Evolutionary conservation across 2,888 invertebrate genomes (phyloP).

Genomic region (Pachycephus smyrnensis): DNA sequence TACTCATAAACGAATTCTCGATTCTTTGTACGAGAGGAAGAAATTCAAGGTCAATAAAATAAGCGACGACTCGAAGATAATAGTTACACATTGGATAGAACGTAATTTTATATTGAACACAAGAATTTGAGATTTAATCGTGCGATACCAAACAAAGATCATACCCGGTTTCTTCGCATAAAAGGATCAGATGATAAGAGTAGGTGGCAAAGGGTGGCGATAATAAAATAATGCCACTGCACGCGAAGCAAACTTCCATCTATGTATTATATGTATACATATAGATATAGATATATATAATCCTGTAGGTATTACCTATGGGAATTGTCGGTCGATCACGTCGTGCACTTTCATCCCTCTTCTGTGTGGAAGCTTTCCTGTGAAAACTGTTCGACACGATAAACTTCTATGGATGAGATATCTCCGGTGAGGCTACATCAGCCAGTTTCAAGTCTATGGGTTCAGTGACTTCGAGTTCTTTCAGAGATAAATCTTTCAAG

Average conservation of each 20-base stretch:
- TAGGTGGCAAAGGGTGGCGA: not conserved
- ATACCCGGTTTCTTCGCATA: slow-evolving; percentile 2
- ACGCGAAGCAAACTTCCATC: not conserved
- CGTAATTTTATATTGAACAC: slow-evolving; percentile 3
- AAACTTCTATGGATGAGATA: not conserved
- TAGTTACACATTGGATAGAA: not conserved
- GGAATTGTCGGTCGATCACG: not conserved
- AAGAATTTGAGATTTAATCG: slow-evolving; percentile 1
- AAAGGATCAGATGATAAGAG: slow-evolving; percentile 1
- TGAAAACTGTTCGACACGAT: not conserved
- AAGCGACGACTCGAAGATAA: not conserved
- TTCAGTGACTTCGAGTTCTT: not conserved
- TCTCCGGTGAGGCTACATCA: not conserved
- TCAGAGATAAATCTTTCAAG: not conserved
- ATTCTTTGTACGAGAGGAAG: not conserved
- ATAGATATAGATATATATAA: not conserved
- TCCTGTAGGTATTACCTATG: not conserved
- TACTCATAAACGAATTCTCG: not conserved
- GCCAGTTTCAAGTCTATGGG: not conserved
- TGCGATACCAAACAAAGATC: not conserved
- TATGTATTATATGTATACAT: not conserved
- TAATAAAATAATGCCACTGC: slow-evolving; percentile 8
- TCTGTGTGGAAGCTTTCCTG: not conserved
- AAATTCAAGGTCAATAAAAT: not conserved
- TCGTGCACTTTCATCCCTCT: not conserved